Conservation (phyloP, 2,888 invertebrate species). For the Zygaena filipendulae region DNA sequence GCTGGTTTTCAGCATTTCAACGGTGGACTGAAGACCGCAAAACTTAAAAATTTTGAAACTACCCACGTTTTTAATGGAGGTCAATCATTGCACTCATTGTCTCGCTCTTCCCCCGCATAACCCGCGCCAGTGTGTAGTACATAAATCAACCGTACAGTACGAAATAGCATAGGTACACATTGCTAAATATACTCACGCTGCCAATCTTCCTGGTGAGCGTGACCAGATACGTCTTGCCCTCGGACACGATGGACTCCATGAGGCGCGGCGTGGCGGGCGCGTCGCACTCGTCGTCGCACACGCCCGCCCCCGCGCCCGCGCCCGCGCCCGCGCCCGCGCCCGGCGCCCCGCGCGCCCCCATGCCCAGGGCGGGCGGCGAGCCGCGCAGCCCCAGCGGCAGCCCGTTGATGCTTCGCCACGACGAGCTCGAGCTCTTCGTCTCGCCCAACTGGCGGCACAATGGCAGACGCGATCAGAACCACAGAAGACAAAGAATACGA, state of each 20-base stretch:
- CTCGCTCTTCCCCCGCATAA: too few species aligned
- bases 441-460: constrained; percentile 40
- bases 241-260: constrained; percentile 55
- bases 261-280: constrained; percentile 36
- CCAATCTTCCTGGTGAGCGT: constrained; percentile 52
- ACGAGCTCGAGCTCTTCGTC: constrained; percentile 41
- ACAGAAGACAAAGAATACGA: too few species aligned
- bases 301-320: constrained; percentile 14
- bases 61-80: too few species aligned
- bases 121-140: too few species aligned
- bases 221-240: constrained; percentile 54
- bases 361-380: constrained; percentile 22
- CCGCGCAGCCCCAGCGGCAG: constrained; percentile 32
- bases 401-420: constrained; percentile 29
- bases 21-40: too few species aligned
- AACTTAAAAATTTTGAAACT: too few species aligned
- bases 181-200: constrained; percentile 31
- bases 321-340: constrained; percentile 15
- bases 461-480: background rate
- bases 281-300: constrained; percentile 27
- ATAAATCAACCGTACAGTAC: too few species aligned
- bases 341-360: constrained; percentile 18
- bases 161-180: background rate
- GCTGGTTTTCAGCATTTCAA: too few species aligned
- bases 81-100: too few species aligned